phyloP scores from a whole-genome alignment of 2,113 vertebrate genomes.

The Perca fluviatilis region DNA sequence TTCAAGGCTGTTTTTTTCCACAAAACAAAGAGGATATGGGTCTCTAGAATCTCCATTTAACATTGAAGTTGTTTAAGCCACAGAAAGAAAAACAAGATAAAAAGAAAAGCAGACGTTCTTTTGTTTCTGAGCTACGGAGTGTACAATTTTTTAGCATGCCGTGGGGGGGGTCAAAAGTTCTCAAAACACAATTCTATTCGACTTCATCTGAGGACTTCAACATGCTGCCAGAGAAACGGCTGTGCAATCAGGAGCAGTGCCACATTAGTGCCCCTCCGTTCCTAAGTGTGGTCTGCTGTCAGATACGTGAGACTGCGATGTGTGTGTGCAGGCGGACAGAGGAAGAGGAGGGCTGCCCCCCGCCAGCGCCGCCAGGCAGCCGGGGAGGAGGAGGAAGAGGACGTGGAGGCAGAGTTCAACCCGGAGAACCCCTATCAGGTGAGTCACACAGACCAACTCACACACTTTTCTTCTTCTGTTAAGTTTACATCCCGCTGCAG shows the following conservation, averaged over 20 bases:
- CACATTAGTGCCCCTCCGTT: constrained; percentile 52
- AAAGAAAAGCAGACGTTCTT: constrained; percentile 44
- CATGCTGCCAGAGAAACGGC: constrained; percentile 38
- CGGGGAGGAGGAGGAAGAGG: constrained; percentile 71
- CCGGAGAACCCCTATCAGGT: constrained; percentile 94
- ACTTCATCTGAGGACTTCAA: constrained; percentile 52
- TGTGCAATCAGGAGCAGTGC: constrained; percentile 41
- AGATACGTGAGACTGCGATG: constrained; percentile 58
- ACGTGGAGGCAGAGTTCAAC: constrained; percentile 83
- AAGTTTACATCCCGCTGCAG: background rate
- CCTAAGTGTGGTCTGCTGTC: constrained; percentile 63
- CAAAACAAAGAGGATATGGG: constrained; percentile 46
- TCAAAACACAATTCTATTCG: constrained; percentile 59
- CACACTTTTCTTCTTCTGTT: background rate
- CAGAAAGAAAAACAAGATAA: constrained; percentile 28
- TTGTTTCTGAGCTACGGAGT: constrained; percentile 46
- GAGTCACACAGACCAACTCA: constrained; percentile 71
- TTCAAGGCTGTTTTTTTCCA: constrained; percentile 1
- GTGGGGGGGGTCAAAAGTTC: constrained; percentile 55
- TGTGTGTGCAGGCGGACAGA: constrained; percentile 85
- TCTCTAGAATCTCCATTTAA: constrained; percentile 58
- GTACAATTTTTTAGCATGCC: constrained; percentile 46
- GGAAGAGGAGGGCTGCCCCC: constrained; percentile 85
- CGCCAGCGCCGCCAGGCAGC: constrained; percentile 83
- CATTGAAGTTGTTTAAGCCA: constrained; percentile 26